Base-by-base conservation (phyloP, 2,113 vertebrate genomes). In the Tonatia bakeri region DNA sequence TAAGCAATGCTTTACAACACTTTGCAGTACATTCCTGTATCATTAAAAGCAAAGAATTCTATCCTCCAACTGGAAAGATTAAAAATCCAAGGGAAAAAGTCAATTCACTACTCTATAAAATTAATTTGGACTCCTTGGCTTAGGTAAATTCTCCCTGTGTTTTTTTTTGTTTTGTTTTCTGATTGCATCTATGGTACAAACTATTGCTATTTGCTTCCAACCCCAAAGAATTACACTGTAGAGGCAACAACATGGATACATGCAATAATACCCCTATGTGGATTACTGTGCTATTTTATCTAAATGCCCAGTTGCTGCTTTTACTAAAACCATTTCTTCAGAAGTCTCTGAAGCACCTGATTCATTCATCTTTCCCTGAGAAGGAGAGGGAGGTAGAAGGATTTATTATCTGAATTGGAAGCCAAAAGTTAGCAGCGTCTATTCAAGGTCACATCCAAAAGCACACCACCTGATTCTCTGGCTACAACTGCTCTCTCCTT, bases 331-430 rank as follows among this genome's bases (percentile, higher is more conserved):
- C 17, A 59, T 82, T 70, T 7, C 64, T 92, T 38, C 2, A 4
- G 26, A 88, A 81, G 24, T 64, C 77, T 91, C 77, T 8, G 54
- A 82, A 79, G 65, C 9, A 88, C 43, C 36, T 47, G 33, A 75
- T 83, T 91, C 85, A 89, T 87, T 96, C 64, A 31, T 75, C 56
- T 83, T 96, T 81, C 65, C 61, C 67, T 84, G 17, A 82, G 43
- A 75, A 10, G 11, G 19, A 80, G 7, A 7, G 16, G 33, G 33
- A 40, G 45, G 33, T 38, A 73, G 43, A 56, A 36, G 56, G 36
- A 92, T 76, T 91, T 89, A 87, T 94, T 94, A 94, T 89, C 56
- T 80, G 69, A 96, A 82, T 56, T n/a, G 4, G 73, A 86, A 96
- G 45, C 43, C 85, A 85, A 95, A 88, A 95, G 28, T 15, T 86